Conservation (phyloP, 2,888 invertebrate species). For the Philhelius pedissequus region DNA sequence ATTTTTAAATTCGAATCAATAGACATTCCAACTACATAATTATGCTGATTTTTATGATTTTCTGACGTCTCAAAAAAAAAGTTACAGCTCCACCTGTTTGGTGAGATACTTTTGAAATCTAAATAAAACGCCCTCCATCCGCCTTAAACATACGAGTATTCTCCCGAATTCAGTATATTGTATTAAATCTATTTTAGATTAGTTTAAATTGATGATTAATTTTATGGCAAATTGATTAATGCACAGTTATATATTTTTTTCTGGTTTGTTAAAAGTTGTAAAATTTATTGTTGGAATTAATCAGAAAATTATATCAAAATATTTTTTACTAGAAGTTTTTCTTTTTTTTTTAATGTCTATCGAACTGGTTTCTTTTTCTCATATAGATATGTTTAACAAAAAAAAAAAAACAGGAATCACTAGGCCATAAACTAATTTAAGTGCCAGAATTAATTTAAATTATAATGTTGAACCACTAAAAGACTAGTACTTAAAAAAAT, state of each 20-base stretch:
- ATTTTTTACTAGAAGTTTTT: neutral
- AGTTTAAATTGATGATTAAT: conserved; percentile 42
- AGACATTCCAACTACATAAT: neutral
- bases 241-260: conserved; percentile 9
- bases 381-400: neutral
- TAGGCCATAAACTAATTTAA: conserved; percentile 31
- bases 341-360: neutral
- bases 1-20: neutral
- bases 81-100: neutral
- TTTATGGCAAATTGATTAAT: conserved; percentile 54
- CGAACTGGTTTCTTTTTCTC: neutral
- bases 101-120: neutral
- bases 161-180: neutral
- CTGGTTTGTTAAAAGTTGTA: too few relatives aligned
- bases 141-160: neutral
- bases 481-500: neutral
- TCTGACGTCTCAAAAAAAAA: neutral
- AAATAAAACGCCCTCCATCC: neutral
- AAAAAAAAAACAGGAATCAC: conserved; percentile 43
- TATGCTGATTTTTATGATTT: neutral
- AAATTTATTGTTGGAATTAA: neutral
- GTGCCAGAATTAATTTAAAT: conserved; percentile 49
- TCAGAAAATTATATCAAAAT: neutral
- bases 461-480: conserved; percentile 33
- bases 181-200: neutral